Conservation (phyloP, 2,888 invertebrate genomes). For the Melinopterus prodromus region DNA sequence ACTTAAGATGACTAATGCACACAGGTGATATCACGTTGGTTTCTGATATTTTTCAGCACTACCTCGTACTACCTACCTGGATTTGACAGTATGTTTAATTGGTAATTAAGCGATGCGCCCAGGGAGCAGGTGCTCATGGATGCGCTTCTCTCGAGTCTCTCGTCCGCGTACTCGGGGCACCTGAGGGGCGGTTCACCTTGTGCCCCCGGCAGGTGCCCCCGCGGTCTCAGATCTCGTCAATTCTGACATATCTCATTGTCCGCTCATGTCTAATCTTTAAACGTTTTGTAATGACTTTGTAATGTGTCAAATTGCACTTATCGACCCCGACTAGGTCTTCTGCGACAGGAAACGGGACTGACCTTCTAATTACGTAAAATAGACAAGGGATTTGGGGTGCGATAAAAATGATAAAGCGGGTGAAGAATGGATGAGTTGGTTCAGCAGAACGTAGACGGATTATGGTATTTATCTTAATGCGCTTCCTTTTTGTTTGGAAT, state of each 20-base stretch:
- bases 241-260: conserved; percentile 40
- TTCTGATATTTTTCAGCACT: conserved; percentile 4
- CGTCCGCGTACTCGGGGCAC: conserved; percentile 37
- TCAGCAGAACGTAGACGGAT: not conserved
- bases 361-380: not conserved
- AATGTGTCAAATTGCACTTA: conserved; percentile 36
- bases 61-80: not conserved
- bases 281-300: conserved; percentile 34
- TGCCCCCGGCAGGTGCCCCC: conserved; percentile 46
- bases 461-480: not conserved
- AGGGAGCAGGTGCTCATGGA: not conserved
- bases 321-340: conserved; percentile 9
- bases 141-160: not conserved
- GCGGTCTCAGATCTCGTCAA: conserved; percentile 41
- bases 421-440: not conserved
- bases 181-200: conserved; percentile 47
- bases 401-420: not conserved
- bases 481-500: not conserved
- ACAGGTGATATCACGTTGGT: not conserved
- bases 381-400: not conserved
- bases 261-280: conserved; percentile 34
- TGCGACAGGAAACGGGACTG: not conserved
- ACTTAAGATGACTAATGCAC: not conserved
- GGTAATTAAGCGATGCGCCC: not conserved
- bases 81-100: conserved; percentile 4